Conservation (phyloP, 2,888 invertebrate species). For the Vesta saturnalis region DNA sequence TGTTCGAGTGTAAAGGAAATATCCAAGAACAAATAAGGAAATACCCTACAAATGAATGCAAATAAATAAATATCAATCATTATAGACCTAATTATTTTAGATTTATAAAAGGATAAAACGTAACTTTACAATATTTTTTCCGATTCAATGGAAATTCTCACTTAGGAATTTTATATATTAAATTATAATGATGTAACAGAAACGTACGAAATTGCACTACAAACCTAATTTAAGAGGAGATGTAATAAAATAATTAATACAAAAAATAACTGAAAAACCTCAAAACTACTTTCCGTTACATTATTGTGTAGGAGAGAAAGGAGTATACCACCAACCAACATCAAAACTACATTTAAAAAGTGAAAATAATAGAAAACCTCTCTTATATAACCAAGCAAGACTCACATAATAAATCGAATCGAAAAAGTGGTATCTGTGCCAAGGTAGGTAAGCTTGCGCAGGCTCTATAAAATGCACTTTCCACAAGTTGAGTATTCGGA, state of each 20-base stretch:
- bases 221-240: slow-evolving; percentile 1
- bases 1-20: not conserved
- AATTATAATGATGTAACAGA: not conserved
- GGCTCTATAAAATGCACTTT: slow-evolving; percentile 41
- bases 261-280: not conserved
- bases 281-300: slow-evolving; percentile 42
- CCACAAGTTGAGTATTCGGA: slow-evolving; percentile 27
- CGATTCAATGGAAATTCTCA: not conserved
- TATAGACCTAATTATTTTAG: not conserved
- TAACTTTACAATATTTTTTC: not conserved
- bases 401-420: slow-evolving; percentile 59
- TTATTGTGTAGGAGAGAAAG: slow-evolving; percentile 47
- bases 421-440: slow-evolving; percentile 59
- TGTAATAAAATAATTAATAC: slow-evolving; percentile 1
- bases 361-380: slow-evolving; percentile 62
- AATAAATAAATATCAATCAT: not conserved
- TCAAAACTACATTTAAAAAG: slow-evolving; percentile 59
- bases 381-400: slow-evolving; percentile 60
- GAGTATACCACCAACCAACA: slow-evolving; percentile 45
- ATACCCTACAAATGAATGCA: not conserved
- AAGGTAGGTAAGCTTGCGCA: slow-evolving; percentile 58
- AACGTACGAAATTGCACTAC: not conserved
- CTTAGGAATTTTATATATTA: not conserved
- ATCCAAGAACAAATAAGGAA: not conserved
- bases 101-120: slow-evolving; percentile 1